Conservation (phyloP, 2,888 invertebrate species). For the Drosophila meridionalis region DNA sequence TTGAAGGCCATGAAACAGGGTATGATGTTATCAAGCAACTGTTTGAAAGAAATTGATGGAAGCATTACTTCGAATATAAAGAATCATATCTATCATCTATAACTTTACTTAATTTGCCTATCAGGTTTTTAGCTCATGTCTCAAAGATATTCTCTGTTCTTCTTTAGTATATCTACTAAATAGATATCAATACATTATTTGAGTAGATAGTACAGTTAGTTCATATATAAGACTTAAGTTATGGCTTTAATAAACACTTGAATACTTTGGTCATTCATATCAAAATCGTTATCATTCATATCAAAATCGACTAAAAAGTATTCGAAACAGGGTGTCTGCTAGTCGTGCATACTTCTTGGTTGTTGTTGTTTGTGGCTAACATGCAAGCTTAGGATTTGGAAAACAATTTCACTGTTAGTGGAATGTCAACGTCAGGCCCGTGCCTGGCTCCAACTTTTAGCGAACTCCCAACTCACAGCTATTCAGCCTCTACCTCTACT, state of each 20-base stretch:
- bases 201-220: no score
- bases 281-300: no score
- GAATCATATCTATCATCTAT: no score
- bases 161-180: not conserved
- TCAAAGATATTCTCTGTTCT: not conserved
- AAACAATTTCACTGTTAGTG: constrained; percentile 78
- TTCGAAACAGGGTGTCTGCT: not conserved
- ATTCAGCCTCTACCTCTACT: not conserved
- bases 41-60: not conserved
- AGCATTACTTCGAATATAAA: not conserved
- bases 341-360: not conserved
- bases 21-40: no score
- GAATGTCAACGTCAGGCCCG: constrained; percentile 74
- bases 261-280: no score
- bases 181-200: not conserved
- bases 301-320: not conserved
- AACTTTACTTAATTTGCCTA: not conserved
- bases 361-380: constrained; percentile 66
- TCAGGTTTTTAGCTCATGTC: not conserved
- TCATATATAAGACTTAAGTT: no score
- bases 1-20: not conserved
- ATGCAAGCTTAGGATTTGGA: constrained; percentile 78
- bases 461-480: not conserved
- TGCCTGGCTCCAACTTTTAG: constrained; percentile 28
- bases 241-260: no score